A percentile compares a stretch with the other conserved stretches of the same genome.
Evolutionary conservation across 2,113 vertebrate genomes (phyloP).

Genomic region (Oceanodroma tethys): DNA sequence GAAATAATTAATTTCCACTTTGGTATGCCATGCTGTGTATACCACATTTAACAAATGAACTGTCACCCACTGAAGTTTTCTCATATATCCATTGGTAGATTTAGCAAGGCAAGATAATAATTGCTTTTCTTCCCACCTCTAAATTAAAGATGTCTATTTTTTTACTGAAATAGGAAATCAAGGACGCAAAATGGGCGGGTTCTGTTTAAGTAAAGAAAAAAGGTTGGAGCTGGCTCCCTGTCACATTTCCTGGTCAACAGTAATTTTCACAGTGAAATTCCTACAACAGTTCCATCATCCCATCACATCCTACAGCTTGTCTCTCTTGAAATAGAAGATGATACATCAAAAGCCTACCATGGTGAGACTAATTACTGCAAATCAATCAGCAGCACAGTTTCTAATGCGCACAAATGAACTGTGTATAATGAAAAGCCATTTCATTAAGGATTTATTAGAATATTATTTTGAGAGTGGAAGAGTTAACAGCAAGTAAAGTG

Average conservation of each 20-base stretch:
- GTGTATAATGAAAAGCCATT: not conserved
- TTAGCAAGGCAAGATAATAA: not conserved
- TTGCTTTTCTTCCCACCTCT: not conserved
- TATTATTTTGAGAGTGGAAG: not conserved
- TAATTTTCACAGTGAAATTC: not conserved
- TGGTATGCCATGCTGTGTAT: not conserved
- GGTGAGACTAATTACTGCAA: not conserved
- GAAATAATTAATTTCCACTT: not conserved
- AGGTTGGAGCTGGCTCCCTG: not conserved
- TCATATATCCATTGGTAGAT: not conserved
- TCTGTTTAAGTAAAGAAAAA: not conserved
- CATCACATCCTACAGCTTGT: not conserved
- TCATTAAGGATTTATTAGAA: not conserved
- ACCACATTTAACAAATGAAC: not conserved
- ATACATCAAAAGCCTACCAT: not conserved
- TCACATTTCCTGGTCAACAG: not conserved
- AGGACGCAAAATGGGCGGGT: not conserved
- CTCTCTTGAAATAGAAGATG: not conserved
- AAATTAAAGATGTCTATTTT: not conserved
- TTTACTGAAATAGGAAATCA: not conserved
- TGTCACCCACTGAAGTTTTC: not conserved
- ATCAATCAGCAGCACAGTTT: not conserved
- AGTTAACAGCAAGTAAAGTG: not conserved
- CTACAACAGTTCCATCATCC: not conserved
- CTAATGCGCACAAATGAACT: not conserved